phyloP scores from a whole-genome alignment of 2,888 invertebrate genomes.

The Adelognathus sp. region DNA sequence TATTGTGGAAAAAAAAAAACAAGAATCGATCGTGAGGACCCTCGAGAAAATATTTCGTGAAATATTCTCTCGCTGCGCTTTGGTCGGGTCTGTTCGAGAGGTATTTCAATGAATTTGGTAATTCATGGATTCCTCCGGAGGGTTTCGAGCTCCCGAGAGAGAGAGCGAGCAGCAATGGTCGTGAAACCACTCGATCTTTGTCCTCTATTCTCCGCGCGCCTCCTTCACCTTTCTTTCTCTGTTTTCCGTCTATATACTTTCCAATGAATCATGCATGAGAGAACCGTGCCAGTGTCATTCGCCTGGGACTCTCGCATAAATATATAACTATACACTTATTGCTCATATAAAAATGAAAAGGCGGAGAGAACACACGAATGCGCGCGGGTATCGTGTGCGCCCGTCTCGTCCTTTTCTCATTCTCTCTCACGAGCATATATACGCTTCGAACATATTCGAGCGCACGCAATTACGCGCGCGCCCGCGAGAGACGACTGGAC shows the following conservation, averaged over 20 bases:
- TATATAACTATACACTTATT: slow-evolving; percentile 33
- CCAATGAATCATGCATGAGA: slow-evolving; percentile 47
- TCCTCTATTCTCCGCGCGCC: background rate
- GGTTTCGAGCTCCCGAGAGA: background rate
- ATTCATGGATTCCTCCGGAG: slow-evolving; percentile 38
- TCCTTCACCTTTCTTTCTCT: background rate
- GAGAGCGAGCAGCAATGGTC: background rate
- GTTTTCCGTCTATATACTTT: slow-evolving; percentile 8
- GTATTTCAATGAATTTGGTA: slow-evolving; percentile 45
- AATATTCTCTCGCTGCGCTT: slow-evolving; percentile 8
- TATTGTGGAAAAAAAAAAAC: background rate
- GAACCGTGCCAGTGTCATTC: slow-evolving; percentile 41
- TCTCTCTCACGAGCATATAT: slow-evolving; percentile 16
- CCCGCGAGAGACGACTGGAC: too few relatives aligned
- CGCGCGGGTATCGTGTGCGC: background rate
- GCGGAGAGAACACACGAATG: background rate
- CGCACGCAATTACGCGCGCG: slow-evolving; percentile 53
- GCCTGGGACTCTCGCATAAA: slow-evolving; percentile 37
- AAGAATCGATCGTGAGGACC: background rate
- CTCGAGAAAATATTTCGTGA: slow-evolving; percentile 34
- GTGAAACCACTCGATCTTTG: slow-evolving; percentile 15
- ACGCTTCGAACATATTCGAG: slow-evolving; percentile 47
- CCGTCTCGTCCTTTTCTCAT: background rate
- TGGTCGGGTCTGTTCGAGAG: background rate
- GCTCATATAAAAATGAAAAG: slow-evolving; percentile 30